phyloP scores from a whole-genome alignment of 2,888 invertebrate species.

The Netelia fuscicornis region DNA sequence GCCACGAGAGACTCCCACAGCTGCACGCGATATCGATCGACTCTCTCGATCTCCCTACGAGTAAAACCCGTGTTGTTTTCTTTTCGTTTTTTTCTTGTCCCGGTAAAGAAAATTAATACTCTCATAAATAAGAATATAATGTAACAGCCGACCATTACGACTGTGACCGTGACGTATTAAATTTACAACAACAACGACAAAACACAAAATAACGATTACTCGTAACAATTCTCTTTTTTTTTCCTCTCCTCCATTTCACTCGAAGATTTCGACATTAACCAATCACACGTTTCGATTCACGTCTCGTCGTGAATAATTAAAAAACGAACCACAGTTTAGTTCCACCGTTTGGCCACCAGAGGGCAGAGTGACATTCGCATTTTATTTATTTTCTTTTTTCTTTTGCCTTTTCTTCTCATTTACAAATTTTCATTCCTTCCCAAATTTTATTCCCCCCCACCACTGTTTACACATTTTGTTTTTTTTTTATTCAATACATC shows the following conservation, averaged over 20 bases:
- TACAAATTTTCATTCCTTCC: background rate
- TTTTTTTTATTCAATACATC: background rate
- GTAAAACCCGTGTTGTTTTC: background rate
- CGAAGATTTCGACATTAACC: no score
- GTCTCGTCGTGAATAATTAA: no score
- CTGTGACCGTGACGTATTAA: background rate
- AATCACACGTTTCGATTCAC: no score
- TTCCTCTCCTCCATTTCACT: no score
- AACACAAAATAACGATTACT: background rate
- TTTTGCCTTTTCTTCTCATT: background rate
- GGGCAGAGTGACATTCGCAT: no score
- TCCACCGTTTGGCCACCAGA: no score
- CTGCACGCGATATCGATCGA: constrained; percentile 56
- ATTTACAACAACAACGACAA: background rate
- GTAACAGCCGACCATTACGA: background rate
- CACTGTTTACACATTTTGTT: background rate
- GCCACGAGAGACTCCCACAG: constrained; percentile 7
- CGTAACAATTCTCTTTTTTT: no score
- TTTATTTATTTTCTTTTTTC: background rate
- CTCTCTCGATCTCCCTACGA: constrained; percentile 35
- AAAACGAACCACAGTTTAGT: no score
- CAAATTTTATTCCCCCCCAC: background rate
- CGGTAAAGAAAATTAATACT: constrained; percentile 36
- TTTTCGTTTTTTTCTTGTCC: background rate
- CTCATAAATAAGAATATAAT: background rate